Percentiles rank a stretch among this genome's conserved stretches.
These are phyloP conservation scores for Drosophila asahinai DNA, from an alignment of 1,140 invertebrate genomes.

Conservation along the genomic window DNA sequence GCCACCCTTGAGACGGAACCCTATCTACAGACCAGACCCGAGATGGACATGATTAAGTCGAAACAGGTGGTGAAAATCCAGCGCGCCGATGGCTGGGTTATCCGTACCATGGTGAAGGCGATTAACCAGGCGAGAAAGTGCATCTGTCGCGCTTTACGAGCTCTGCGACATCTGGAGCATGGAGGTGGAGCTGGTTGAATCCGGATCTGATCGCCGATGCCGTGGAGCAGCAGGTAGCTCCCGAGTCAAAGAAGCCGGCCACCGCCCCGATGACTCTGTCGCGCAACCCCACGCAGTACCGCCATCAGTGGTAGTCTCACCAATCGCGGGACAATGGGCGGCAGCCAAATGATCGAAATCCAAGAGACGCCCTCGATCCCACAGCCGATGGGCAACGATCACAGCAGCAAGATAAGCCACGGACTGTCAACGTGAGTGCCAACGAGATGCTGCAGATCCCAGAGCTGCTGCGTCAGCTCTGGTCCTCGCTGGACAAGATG, in stretches of 20 bases:
- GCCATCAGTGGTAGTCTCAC: slow-evolving; percentile 58
- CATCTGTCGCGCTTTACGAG: slow-evolving; percentile 99
- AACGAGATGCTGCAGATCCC: slow-evolving; percentile 49
- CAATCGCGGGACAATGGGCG: slow-evolving; percentile 55
- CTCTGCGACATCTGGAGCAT: slow-evolving; percentile 99
- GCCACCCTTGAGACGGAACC: background rate
- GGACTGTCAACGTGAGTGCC: no score
- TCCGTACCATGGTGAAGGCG: slow-evolving; percentile 97
- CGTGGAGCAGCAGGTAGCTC: slow-evolving; percentile 66
- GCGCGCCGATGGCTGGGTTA: slow-evolving; percentile 94
- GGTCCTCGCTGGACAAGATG: slow-evolving; percentile 60
- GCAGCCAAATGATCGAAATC: slow-evolving; percentile 62
- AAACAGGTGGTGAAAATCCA: slow-evolving; percentile 96
- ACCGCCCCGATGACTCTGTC: slow-evolving; percentile 65
- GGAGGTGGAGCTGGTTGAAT: slow-evolving; percentile 98
- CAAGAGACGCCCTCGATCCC: slow-evolving; percentile 38
- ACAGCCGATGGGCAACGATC: slow-evolving; percentile 9
- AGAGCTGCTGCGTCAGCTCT: slow-evolving; percentile 56
- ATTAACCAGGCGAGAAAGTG: slow-evolving; percentile 94
- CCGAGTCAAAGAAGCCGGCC: slow-evolving; percentile 78
- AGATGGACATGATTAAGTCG: slow-evolving; percentile 87
- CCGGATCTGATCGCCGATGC: slow-evolving; percentile 87
- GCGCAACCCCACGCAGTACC: slow-evolving; percentile 53
- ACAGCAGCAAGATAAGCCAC: no score
- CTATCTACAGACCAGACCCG: background rate